Evolutionary conservation across 2,888 invertebrate species (phyloP).

Genomic region (Ptychoptera albimana): DNA sequence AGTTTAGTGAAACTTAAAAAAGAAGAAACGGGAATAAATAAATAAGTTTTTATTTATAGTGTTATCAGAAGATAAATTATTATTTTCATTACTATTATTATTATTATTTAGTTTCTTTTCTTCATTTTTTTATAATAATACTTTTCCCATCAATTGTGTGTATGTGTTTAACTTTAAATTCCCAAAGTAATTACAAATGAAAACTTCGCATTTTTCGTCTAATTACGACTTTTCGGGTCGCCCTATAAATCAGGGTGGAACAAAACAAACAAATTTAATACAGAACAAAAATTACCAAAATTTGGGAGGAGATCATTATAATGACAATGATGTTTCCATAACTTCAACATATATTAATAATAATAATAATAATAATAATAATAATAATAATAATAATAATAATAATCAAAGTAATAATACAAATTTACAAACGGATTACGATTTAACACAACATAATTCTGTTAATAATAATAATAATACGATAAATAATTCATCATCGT

Average conservation of each 20-base stretch:
- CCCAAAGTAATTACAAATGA: constrained; percentile 16
- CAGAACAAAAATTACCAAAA: constrained; percentile 8
- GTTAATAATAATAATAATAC: not conserved
- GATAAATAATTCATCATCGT: constrained; percentile 2
- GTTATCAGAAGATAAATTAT: not conserved
- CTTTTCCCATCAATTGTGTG: not conserved
- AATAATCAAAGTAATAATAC: constrained; percentile 8
- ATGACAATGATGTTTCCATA: constrained; percentile 12
- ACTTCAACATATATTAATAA: constrained; percentile 8
- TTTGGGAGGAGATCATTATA: constrained; percentile 8
- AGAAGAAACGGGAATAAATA: not conserved
- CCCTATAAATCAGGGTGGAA: constrained; percentile 17
- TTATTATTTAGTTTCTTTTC: not conserved
- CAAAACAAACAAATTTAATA: constrained; percentile 7
- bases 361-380: constrained; percentile 7
- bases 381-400: constrained; percentile 8
- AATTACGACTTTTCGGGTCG: constrained; percentile 20
- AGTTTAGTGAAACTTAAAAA: not conserved
- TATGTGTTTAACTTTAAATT: not conserved
- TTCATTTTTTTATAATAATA: not conserved
- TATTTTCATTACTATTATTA: not conserved
- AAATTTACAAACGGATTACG: constrained; percentile 8
- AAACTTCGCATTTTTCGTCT: constrained; percentile 20
- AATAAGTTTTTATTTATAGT: not conserved
- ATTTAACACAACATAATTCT: constrained; percentile 6